Evolutionary conservation across 2,797 vertebrate genomes (phyloP), one percentile per base, ranked within the genome.

Genomic region (Pteronotus mesoamericanus): DNA sequence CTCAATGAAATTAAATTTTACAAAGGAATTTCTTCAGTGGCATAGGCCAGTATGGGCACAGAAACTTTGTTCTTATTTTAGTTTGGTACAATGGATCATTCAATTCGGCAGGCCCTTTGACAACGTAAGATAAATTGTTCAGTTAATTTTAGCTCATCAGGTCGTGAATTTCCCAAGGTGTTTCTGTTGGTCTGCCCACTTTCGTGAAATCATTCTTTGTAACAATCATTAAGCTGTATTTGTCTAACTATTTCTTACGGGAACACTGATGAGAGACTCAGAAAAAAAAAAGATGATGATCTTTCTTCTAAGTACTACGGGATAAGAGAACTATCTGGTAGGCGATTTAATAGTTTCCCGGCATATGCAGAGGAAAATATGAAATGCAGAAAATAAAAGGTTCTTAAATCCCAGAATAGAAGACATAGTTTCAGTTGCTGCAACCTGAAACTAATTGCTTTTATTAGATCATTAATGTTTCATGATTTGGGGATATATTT

Each of bases 391-490:
- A 89, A 96, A 86, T 51, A 57, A 96, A 89, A 89, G 19, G 4
- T 18, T 92, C 93, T 86, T 51, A 93, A 94, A 66, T 82, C 77
- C 89, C 89, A 51, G 55, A 94, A 78, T 89, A 87, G 92, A 93
- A 95, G 39, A 84, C 51, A 29, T 79, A 55, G 59, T 92, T 97
- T 61, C 37, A 46, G 46, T 93, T 61, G 86, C 86, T 57, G 37
- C 57, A 95, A 68, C 57, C 57, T 91, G 80, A 95, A 94, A 86
- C 21, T 39, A 84, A 89, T 93, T 88, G 87, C 85, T 96, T 96
- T 96, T 90, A 93, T 94, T 93, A 94, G 82, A 77, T 72, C 90
- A 89, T 94, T 88, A 95, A 79, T 88, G 80, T 90, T 95, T 96
- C 77, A 72, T 89, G 77, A 89, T 92, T 91, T 89, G 22, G 72